phyloP scores from a whole-genome alignment of 2,797 vertebrate species.

The Phrynocephalus vlangalii region DNA sequence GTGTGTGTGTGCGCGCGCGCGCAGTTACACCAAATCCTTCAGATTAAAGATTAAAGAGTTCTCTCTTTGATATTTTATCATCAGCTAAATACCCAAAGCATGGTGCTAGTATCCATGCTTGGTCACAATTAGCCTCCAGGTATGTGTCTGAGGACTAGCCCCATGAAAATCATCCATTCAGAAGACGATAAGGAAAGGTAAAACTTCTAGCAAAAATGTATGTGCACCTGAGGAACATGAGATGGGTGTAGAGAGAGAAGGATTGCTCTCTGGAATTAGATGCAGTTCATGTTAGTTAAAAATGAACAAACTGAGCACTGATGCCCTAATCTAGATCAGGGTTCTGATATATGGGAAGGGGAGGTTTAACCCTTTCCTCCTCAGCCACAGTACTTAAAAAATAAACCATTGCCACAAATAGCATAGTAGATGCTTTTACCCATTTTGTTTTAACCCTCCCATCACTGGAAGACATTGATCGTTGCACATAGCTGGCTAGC shows the following conservation, averaged over 20 bases:
- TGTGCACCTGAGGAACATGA: too few relatives aligned
- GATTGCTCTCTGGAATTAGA: not conserved
- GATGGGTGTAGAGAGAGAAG: too few relatives aligned
- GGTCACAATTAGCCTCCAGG: not conserved
- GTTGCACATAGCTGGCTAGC: not conserved
- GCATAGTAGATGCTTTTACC: not conserved
- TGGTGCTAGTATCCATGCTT: not conserved
- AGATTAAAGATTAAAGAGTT: not conserved
- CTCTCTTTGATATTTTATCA: fast-evolving
- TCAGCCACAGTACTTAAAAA: not conserved
- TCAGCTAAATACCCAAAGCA: not conserved
- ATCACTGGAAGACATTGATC: not conserved
- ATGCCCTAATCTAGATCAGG: not conserved
- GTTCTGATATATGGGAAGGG: not conserved
- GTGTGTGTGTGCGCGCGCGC: not conserved
- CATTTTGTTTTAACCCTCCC: not conserved
- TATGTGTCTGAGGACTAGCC: conserved; percentile 14
- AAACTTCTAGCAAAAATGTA: not conserved
- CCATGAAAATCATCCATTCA: conserved; percentile 41
- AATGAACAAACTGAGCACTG: not conserved
- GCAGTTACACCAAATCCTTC: not conserved
- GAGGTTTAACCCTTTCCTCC: not conserved
- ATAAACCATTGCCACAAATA: not conserved
- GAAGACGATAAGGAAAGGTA: conserved; percentile 44
- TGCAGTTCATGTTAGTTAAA: not conserved